Percentiles rank a stretch among this genome's conserved stretches.
These are phyloP conservation scores for Limnephilus rhombicus DNA, from an alignment of 2,888 invertebrate species.

Conservation along the genomic window DNA sequence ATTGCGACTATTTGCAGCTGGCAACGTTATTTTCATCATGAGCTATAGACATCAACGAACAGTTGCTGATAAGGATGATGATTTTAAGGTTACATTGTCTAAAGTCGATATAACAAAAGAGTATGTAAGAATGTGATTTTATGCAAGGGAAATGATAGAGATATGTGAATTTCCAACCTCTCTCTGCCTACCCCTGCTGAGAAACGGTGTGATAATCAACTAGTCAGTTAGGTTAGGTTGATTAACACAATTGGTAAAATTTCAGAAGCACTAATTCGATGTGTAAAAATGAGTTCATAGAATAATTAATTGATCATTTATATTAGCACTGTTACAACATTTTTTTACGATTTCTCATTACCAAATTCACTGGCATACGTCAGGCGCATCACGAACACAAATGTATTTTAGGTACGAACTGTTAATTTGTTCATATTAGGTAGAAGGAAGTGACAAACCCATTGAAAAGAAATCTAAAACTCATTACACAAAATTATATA, in stretches of 20 bases:
- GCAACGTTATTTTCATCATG: not conserved
- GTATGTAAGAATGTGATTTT: not conserved
- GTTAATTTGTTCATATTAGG: conserved; percentile 1
- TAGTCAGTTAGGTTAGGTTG: not conserved
- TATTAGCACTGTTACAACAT: not conserved
- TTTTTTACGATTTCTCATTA: not conserved
- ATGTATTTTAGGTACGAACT: not conserved
- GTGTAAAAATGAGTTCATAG: not conserved
- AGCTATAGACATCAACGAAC: not conserved
- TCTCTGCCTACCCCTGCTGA: not conserved
- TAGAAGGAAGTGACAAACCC: conserved; percentile 17
- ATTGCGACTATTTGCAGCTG: not conserved
- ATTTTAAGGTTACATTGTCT: not conserved
- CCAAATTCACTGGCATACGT: not conserved
- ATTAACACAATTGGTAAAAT: not conserved
- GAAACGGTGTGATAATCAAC: not conserved
- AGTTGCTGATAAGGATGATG: not conserved
- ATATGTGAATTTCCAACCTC: not conserved
- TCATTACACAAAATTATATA: not conserved
- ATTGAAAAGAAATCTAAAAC: not conserved
- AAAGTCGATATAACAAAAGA: not conserved
- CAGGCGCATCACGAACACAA: not conserved
- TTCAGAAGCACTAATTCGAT: not conserved
- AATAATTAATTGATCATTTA: not conserved
- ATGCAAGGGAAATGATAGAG: no score